Evolutionary conservation across 2,797 vertebrate species (phyloP).

Genomic region (Chelonia mydas): DNA sequence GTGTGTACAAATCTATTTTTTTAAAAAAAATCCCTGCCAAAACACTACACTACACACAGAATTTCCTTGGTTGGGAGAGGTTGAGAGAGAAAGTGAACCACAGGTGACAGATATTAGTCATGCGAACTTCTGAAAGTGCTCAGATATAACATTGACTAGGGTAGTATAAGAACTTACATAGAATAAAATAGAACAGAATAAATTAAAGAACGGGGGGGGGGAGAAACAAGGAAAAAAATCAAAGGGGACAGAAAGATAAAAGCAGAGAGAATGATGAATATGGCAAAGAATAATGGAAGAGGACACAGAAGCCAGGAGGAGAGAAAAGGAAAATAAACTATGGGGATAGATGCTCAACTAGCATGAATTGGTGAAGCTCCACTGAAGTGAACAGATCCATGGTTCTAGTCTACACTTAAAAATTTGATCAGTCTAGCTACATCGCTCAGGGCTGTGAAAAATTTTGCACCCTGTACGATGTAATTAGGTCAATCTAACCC

Average conservation of each 20-base stretch:
- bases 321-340: not conserved
- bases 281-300: not conserved
- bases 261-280: not conserved
- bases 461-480: not conserved
- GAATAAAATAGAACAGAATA: not conserved
- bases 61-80: not conserved
- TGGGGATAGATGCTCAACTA: not conserved
- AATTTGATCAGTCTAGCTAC: not conserved
- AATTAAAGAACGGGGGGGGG: not conserved
- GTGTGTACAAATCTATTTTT: not conserved
- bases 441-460: not conserved
- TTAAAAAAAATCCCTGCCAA: not conserved
- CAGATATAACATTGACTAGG: not conserved
- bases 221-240: not conserved
- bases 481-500: not conserved
- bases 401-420: not conserved
- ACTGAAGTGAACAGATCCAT: not conserved
- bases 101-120: not conserved
- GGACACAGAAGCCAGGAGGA: not conserved
- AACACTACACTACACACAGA: not conserved
- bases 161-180: not conserved
- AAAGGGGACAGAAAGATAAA: not conserved
- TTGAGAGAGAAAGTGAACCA: not conserved
- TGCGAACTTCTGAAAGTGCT: not conserved
- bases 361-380: not conserved